Base-by-base conservation (phyloP, 2,113 vertebrate species). In the Junco hyemalis region DNA sequence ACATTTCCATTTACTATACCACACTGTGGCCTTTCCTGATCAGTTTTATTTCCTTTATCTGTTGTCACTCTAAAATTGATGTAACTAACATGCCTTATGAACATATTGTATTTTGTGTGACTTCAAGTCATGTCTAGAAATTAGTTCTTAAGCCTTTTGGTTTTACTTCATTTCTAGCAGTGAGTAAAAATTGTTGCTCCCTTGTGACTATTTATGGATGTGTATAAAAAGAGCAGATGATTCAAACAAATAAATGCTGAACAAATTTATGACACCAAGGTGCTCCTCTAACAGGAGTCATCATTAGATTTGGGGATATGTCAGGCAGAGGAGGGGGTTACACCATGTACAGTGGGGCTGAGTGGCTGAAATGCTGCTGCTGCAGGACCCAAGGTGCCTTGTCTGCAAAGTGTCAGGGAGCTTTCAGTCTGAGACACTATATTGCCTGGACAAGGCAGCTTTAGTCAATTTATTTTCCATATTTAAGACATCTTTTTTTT, bases 331-430 rank as follows among this genome's bases (percentile, higher is more conserved):
- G 68, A 71, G 48, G 47, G 31, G 12, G 6, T 48, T 81, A 2
- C 0, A 2, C 23, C 0, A 0, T 0, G 0, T 29, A 7, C 21
- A 3, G 8, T 28, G 51, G 36, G 38, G 12, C 33, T 47, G 23
- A 33, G 56, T 6, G 31, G 10, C 78, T 28, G 31, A 78, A 70
- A 18, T 35, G 22, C 28, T 80, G 48, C 47, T 24, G 47, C 42
- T 47, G 42, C 42, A 54, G 51, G 65, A 59, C 38, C 26, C 1
- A 0, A 35, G 21, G 8, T 82, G 28, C 26, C 44, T 73, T 11
- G 13, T 42, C 64, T 81, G 48, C 29, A 6, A 2, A 50, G 17
- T 14, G 4, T 65, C 53, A 48, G 79, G 68, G 40, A 74, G 8
- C 24, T 72, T 53, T 25, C 28, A 23, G 42, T 68, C 80, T 79